These are phyloP conservation scores for Acrossocheilus fasciatus DNA, from an alignment of 2,797 vertebrate species.

Conservation along the genomic window DNA sequence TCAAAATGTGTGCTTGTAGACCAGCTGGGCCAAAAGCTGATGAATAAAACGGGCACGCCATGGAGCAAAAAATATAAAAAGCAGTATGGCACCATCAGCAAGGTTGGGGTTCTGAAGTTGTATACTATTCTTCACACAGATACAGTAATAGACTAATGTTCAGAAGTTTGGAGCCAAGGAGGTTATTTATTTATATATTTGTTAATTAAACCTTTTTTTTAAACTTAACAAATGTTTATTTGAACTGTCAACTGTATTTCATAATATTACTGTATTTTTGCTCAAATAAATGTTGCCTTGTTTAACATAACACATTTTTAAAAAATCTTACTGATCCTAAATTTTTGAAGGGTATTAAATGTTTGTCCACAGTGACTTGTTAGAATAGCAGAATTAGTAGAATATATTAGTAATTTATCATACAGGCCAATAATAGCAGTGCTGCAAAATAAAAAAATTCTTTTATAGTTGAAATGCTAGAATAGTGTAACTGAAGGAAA, in stretches of 20 bases:
- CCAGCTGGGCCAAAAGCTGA: conserved; percentile 91
- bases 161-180: no score
- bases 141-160: neutral
- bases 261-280: neutral
- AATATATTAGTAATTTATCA: neutral
- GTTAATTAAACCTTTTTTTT: neutral
- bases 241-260: neutral
- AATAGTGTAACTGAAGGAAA: neutral
- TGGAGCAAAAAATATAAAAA: conserved; percentile 95
- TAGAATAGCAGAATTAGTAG: no score
- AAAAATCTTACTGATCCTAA: neutral
- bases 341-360: neutral
- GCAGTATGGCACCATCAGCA: conserved; percentile 86
- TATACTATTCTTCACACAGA: neutral
- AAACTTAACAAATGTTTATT: neutral
- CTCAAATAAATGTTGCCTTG: neutral
- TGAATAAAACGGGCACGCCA: conserved; percentile 86
- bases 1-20: conserved; percentile 82
- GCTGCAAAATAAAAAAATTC: neutral
- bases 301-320: no score
- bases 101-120: conserved; percentile 76
- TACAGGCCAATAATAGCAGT: neutral
- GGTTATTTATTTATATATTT: neutral
- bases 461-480: neutral
- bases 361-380: neutral